Percentiles rank a stretch among this genome's conserved stretches.
Conservation (phyloP, 2,113 vertebrate genomes). For the Neolamprologus caudopunctatus region DNA sequence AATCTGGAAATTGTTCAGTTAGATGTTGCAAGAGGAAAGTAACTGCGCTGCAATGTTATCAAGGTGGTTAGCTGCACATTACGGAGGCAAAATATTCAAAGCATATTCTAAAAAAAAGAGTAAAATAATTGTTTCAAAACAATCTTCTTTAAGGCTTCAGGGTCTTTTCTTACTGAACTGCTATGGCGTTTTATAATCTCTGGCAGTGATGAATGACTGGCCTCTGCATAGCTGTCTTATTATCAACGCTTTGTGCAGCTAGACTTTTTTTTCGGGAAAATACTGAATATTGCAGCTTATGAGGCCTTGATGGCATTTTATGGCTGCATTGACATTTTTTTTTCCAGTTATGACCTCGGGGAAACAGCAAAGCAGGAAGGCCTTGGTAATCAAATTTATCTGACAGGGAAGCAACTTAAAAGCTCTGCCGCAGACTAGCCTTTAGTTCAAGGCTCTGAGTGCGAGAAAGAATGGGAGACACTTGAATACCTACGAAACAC, state of each 20-base stretch:
- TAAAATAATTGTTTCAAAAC: conserved; percentile 10
- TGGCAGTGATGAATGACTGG: conserved; percentile 35
- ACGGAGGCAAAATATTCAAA: neutral
- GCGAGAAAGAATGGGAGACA: neutral
- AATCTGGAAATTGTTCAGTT: neutral
- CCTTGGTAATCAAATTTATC: conserved; percentile 63
- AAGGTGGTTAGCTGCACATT: neutral
- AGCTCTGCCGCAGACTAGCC: conserved; percentile 46
- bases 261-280: conserved; percentile 4
- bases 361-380: conserved; percentile 40
- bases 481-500: conserved; percentile 33
- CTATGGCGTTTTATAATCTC: conserved; percentile 8
- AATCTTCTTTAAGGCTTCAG: neutral
- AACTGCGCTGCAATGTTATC: neutral
- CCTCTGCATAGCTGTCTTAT: conserved; percentile 30
- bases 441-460: conserved; percentile 58
- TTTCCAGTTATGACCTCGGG: conserved; percentile 15
- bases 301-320: conserved; percentile 50
- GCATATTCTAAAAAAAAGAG: neutral
- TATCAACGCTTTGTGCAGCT: conserved; percentile 25
- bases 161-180: conserved; percentile 9
- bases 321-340: conserved; percentile 23
- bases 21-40: neutral
- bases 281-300: conserved; percentile 6
- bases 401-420: conserved; percentile 59